A percentile compares a stretch with the other conserved stretches of the same genome.
Conservation (phyloP, 2,113 vertebrate species). For the Potamarius usumacintae region DNA sequence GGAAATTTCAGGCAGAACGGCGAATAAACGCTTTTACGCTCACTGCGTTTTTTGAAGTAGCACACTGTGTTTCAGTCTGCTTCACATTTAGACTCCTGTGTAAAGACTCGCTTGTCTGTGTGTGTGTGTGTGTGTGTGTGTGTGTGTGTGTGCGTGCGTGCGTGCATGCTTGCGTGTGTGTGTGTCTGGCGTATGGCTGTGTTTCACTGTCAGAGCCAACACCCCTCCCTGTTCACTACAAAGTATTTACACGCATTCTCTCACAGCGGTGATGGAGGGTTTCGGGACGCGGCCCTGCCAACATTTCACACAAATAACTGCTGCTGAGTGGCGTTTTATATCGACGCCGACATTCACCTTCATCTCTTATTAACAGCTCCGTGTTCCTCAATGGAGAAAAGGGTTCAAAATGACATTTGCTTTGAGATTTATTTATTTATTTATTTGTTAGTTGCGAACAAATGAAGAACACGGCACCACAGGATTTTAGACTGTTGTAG, state of each 20-base stretch:
- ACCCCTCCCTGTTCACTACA: constrained; percentile 46
- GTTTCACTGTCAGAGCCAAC: constrained; percentile 39
- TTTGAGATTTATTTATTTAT: too few species aligned
- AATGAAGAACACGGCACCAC: too few species aligned
- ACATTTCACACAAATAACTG: constrained; percentile 47
- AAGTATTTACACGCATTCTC: constrained; percentile 47
- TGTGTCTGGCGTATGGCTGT: constrained; percentile 4
- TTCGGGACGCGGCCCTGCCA: constrained; percentile 51
- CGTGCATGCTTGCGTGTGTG: constrained; percentile 28
- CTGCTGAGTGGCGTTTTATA: constrained; percentile 56
- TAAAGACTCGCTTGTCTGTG: neutral
- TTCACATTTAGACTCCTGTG: constrained; percentile 54
- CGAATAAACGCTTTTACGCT: constrained; percentile 44
- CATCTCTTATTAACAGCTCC: constrained; percentile 74
- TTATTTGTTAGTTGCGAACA: too few species aligned
- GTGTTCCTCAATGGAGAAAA: neutral
- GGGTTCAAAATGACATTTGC: too few species aligned
- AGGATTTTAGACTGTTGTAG: neutral
- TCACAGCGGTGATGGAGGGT: constrained; percentile 40
- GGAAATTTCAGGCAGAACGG: constrained; percentile 34
- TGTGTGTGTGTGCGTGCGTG: constrained; percentile 32
- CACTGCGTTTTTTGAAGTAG: constrained; percentile 40
- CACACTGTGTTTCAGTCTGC: constrained; percentile 39
- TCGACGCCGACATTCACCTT: constrained; percentile 67
- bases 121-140: constrained; percentile 17